Percentiles rank a stretch among this genome's conserved stretches.
These are phyloP conservation scores for Parambassis ranga DNA, from an alignment of 2,797 vertebrate genomes.

Conservation along the genomic window DNA sequence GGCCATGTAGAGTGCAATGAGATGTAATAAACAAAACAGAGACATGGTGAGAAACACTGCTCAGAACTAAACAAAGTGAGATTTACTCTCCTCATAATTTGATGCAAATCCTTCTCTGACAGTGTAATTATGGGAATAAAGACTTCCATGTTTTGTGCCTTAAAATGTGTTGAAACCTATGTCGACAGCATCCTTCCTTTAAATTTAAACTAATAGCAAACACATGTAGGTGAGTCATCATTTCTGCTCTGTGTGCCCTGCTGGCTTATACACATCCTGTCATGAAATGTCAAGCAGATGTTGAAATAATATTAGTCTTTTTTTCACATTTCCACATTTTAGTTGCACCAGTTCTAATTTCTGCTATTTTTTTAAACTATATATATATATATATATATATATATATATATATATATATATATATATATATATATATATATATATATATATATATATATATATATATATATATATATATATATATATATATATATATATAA, in stretches of 20 bases:
- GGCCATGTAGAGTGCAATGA: not conserved
- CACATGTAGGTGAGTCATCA: slow-evolving; percentile 27
- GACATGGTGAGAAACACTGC: not conserved
- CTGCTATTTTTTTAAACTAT: no score
- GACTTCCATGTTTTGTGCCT: not conserved
- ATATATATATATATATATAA: no score
- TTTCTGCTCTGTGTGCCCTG: not conserved
- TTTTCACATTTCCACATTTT: no score
- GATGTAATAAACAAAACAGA: slow-evolving; percentile 7
- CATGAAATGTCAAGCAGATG: slow-evolving; percentile 14
- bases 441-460: no score
- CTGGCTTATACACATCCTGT: not conserved
- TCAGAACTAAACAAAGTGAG: not conserved
- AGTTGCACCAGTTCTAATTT: no score
- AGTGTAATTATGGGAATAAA: slow-evolving; percentile 16
- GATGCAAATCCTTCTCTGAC: not conserved
- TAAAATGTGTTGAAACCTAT: not conserved
- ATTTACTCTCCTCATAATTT: not conserved
- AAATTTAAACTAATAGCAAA: not conserved
- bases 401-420: no score
- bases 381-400: no score
- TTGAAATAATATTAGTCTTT: no score
- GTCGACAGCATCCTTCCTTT: not conserved
- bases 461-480: no score
- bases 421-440: no score